These are phyloP conservation scores for Onychomys leucogaster DNA, from an alignment of 2,797 vertebrate species.

Conservation along the genomic window DNA sequence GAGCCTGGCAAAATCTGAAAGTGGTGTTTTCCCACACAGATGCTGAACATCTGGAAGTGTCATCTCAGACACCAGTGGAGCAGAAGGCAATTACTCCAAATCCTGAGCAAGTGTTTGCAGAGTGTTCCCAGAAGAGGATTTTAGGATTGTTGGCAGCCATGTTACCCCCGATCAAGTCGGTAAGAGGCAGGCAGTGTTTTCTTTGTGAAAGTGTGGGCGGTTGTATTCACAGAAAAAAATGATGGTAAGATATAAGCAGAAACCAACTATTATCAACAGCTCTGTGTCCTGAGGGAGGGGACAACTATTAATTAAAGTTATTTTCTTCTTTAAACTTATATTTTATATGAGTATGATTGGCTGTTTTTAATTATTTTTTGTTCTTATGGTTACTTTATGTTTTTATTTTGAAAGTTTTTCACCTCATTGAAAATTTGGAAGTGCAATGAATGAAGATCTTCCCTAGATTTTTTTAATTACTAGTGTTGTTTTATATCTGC, in stretches of 20 bases:
- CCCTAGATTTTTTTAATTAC: neutral
- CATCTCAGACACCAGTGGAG: conserved; percentile 85
- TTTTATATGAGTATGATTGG: neutral
- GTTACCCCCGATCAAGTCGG: conserved; percentile 94
- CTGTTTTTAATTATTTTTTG: neutral
- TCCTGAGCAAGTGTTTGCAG: conserved; percentile 97
- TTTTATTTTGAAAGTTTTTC: conserved; percentile 36
- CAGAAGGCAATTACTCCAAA: conserved; percentile 90
- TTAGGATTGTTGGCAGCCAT: conserved; percentile 96
- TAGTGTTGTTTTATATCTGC: conserved; percentile 22
- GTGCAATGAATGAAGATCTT: conserved; percentile 7
- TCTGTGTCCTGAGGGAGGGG: neutral
- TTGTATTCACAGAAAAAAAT: neutral
- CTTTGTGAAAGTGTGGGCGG: neutral
- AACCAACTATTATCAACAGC: neutral
- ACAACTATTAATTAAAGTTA: neutral
- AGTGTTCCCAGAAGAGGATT: conserved; percentile 98
- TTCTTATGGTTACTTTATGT: neutral
- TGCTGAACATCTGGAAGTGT: conserved; percentile 68
- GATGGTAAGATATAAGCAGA: neutral
- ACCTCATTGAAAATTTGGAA: conserved; percentile 32
- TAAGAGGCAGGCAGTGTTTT: conserved; percentile 84
- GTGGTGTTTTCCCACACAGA: conserved; percentile 78
- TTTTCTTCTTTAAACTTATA: neutral
- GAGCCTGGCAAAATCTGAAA: conserved; percentile 4